Conservation (phyloP, 2,113 vertebrate species). For the Rhombomys opimus region DNA sequence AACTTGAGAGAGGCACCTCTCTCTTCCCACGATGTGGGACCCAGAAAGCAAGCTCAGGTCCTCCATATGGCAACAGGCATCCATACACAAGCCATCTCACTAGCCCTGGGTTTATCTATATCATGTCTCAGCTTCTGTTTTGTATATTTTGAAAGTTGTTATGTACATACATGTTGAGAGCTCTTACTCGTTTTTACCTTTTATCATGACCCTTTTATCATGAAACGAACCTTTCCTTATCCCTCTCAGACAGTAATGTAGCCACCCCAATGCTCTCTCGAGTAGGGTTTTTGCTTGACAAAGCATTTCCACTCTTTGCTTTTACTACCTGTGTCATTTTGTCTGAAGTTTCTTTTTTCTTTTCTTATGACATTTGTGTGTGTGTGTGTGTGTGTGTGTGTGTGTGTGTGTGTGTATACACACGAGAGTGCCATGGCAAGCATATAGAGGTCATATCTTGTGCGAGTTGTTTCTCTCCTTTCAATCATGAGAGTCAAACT, state of each 20-base stretch:
- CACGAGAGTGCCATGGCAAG: neutral
- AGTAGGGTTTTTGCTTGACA: neutral
- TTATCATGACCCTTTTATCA: neutral
- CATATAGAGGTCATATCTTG: neutral
- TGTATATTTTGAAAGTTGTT: too few species aligned
- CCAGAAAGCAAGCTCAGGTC: neutral
- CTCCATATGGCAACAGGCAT: neutral
- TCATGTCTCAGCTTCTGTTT: too few species aligned
- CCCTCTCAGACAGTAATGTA: neutral
- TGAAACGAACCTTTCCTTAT: neutral
- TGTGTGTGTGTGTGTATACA: neutral
- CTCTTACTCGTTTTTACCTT: neutral
- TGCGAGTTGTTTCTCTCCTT: neutral
- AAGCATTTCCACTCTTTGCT: too few species aligned
- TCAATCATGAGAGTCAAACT: neutral
- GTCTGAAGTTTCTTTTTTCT: neutral
- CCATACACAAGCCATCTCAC: neutral
- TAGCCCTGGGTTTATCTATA: neutral
- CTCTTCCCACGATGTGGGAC: neutral
- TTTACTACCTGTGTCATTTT: neutral
- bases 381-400: neutral
- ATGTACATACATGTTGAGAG: neutral
- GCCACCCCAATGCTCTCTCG: neutral
- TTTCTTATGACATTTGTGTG: neutral
- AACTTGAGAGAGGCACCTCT: neutral